Percentiles rank a stretch among this genome's conserved stretches.
Evolutionary conservation across 2,888 invertebrate genomes (phyloP).

Genomic region (Trilocha varians): DNA sequence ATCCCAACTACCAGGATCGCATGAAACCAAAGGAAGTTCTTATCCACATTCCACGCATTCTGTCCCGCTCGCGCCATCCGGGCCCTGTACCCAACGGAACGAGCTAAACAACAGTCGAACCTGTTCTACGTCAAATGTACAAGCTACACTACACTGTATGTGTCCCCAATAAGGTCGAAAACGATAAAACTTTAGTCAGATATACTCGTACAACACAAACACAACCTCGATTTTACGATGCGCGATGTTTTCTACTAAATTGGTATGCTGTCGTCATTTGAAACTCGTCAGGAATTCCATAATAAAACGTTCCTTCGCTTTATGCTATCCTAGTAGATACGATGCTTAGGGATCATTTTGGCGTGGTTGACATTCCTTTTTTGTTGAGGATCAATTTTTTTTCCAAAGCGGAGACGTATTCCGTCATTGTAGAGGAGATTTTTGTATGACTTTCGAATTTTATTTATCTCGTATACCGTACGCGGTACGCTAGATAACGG

Average conservation of each 20-base stretch:
- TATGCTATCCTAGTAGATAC: slow-evolving; percentile 54
- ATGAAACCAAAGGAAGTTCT: slow-evolving; percentile 28
- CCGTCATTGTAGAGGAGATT: too few species aligned
- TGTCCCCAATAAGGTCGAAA: slow-evolving; percentile 12
- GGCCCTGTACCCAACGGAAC: slow-evolving; percentile 33
- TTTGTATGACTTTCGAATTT: too few species aligned
- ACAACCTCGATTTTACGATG: slow-evolving; percentile 35
- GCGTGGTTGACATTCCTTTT: slow-evolving; percentile 64
- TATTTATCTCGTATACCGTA: background rate
- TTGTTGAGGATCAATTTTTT: slow-evolving; percentile 22
- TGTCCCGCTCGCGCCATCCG: slow-evolving; percentile 43
- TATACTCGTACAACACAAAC: too few species aligned
- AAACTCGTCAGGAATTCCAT: slow-evolving; percentile 53
- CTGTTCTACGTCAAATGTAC: slow-evolving; percentile 12
- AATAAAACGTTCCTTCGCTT: slow-evolving; percentile 44
- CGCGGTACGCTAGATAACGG: slow-evolving; percentile 16
- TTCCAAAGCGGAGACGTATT: slow-evolving; percentile 22
- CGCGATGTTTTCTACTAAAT: slow-evolving; percentile 23
- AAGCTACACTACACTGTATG: background rate
- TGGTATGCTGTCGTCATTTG: slow-evolving; percentile 44
- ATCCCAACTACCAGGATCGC: slow-evolving; percentile 58
- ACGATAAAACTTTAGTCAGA: too few species aligned
- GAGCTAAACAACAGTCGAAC: slow-evolving; percentile 35
- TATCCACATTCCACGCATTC: slow-evolving; percentile 22
- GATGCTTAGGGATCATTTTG: slow-evolving; percentile 69